These are phyloP conservation scores for Acanthopagrus latus DNA, from an alignment of 2,797 vertebrate genomes.

Conservation along the genomic window DNA sequence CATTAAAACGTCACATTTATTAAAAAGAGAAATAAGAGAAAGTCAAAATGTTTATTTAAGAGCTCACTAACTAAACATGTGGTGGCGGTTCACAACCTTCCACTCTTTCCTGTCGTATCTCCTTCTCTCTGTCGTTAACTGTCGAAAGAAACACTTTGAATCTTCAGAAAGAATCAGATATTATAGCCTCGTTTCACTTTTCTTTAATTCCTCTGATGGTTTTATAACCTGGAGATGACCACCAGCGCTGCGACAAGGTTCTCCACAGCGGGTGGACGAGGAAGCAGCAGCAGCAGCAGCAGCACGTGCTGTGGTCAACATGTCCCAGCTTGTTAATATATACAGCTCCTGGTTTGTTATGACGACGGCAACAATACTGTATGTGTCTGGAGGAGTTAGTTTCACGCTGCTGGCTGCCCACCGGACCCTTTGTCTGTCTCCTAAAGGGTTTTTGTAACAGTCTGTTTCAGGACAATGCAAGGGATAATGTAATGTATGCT, in stretches of 20 bases:
- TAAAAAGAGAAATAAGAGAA: not conserved
- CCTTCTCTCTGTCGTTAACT: too few relatives aligned
- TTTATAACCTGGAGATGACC: not conserved
- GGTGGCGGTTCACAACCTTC: not conserved
- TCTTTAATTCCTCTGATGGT: too few relatives aligned
- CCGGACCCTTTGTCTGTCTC: constrained; percentile 34
- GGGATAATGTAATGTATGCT: constrained; percentile 36
- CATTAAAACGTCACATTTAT: not conserved
- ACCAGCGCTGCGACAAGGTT: not conserved
- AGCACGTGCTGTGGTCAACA: constrained; percentile 35
- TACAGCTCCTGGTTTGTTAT: constrained; percentile 24
- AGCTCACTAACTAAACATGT: not conserved
- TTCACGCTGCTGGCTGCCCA: constrained; percentile 40
- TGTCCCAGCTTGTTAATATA: constrained; percentile 36
- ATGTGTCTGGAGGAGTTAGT: constrained; percentile 55
- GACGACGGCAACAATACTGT: constrained; percentile 31
- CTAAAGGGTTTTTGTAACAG: constrained; percentile 21
- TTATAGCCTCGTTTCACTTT: not conserved
- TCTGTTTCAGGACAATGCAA: constrained; percentile 33
- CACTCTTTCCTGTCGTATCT: not conserved
- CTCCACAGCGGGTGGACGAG: too few relatives aligned
- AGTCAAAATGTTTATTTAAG: not conserved
- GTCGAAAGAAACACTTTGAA: too few relatives aligned
- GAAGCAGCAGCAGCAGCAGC: constrained; percentile 22
- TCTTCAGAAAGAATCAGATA: not conserved